Evolutionary conservation across 1,140 invertebrate species (phyloP).

Genomic region (Drusus annulatus): DNA sequence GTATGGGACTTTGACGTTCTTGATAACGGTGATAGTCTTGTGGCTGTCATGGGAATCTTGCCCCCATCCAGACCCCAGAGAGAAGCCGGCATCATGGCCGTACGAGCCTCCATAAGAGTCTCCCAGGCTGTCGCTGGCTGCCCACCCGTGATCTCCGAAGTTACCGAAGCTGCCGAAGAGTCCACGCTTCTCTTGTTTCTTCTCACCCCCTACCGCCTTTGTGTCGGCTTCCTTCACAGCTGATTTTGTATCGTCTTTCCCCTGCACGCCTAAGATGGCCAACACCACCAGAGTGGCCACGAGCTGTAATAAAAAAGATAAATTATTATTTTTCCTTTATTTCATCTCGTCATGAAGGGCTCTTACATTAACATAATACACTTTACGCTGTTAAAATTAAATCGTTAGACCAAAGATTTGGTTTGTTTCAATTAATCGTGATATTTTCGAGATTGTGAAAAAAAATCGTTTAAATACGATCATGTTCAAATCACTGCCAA

Average conservation of each 20-base stretch:
- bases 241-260: constrained; percentile 71
- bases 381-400: no score
- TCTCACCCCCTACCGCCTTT: constrained; percentile 71
- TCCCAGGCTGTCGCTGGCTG: constrained; percentile 70
- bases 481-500: no score
- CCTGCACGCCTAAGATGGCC: constrained; percentile 70
- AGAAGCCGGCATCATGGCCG: constrained; percentile 60
- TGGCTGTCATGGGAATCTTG: constrained; percentile 70
- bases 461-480: no score
- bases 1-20: constrained; percentile 77
- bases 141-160: constrained; percentile 61
- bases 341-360: no score
- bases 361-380: no score
- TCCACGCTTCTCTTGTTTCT: constrained; percentile 82
- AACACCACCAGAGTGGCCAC: constrained; percentile 73
- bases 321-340: not conserved
- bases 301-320: constrained; percentile 62
- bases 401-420: no score
- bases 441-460: no score
- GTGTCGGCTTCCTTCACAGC: constrained; percentile 70
- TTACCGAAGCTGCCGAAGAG: constrained; percentile 73
- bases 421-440: no score
- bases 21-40: constrained; percentile 69
- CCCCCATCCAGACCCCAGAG: constrained; percentile 58
- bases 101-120: constrained; percentile 60